Evolutionary conservation across 2,113 vertebrate species (phyloP).

Genomic region (Larimichthys polyactis): DNA sequence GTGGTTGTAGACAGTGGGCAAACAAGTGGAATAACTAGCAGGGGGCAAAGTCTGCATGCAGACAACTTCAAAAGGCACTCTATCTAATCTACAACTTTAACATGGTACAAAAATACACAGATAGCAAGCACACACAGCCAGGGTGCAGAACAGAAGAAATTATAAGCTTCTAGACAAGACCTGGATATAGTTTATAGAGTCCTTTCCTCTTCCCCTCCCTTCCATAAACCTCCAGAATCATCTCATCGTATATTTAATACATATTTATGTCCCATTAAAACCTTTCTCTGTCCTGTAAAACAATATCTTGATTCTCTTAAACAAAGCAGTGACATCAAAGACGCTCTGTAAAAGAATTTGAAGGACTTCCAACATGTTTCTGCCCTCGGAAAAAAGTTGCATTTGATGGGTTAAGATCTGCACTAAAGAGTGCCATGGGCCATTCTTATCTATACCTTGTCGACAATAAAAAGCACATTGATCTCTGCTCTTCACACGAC

Average conservation of each 20-base stretch:
- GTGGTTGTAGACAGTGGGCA: slow-evolving; percentile 65
- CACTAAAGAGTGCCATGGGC: neutral
- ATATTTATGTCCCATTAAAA: neutral
- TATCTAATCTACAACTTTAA: slow-evolving; percentile 81
- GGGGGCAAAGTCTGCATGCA: slow-evolving; percentile 82
- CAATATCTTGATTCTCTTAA: slow-evolving; percentile 4
- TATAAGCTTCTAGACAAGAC: slow-evolving; percentile 4
- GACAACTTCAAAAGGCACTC: slow-evolving; percentile 79
- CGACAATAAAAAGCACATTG: neutral
- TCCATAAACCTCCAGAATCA: neutral
- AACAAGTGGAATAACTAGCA: slow-evolving; percentile 72
- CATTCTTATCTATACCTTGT: slow-evolving; percentile 18
- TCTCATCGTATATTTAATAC: neutral
- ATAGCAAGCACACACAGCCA: slow-evolving; percentile 46
- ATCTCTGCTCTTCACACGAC: neutral
- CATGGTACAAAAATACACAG: slow-evolving; percentile 70
- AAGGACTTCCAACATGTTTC: slow-evolving; percentile 7
- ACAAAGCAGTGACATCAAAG: slow-evolving; percentile 4
- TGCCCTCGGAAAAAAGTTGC: neutral
- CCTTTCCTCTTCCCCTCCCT: neutral
- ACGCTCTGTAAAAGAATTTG: neutral
- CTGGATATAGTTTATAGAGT: neutral
- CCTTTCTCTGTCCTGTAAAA: neutral
- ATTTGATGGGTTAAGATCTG: neutral
- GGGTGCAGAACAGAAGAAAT: slow-evolving; percentile 24